phyloP scores from a whole-genome alignment of 2,888 invertebrate species.

The Lottia gigantea region DNA sequence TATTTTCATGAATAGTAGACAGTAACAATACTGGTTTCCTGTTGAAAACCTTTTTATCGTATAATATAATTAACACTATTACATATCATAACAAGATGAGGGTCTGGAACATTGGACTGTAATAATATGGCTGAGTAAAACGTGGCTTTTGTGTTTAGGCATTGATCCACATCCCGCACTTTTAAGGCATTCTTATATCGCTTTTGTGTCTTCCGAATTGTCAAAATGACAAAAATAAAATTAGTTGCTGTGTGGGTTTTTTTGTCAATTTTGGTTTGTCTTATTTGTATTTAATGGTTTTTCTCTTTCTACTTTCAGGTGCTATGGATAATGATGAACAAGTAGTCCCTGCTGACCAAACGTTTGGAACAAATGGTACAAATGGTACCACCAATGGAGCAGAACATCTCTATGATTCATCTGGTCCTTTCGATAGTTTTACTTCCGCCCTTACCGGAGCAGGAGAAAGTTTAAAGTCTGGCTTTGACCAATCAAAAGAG shows the following conservation, averaged over 20 bases:
- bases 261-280: background rate
- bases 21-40: too few species aligned
- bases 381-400: background rate
- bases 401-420: background rate
- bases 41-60: too few species aligned
- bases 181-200: too few species aligned
- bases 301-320: background rate
- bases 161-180: too few species aligned
- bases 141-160: too few species aligned
- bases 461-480: background rate
- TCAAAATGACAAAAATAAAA: too few species aligned
- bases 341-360: background rate
- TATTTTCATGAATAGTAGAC: too few species aligned
- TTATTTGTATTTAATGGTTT: background rate
- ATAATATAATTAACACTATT: too few species aligned
- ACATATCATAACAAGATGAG: too few species aligned
- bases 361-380: background rate
- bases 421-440: background rate
- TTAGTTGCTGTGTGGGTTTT: background rate
- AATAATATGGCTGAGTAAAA: too few species aligned
- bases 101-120: too few species aligned
- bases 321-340: slow-evolving; percentile 3
- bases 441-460: background rate
- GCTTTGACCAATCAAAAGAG: background rate
- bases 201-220: too few species aligned